These are phyloP conservation scores for Drosophila pseudoananassae DNA, from an alignment of 1,140 invertebrate genomes.

Conservation along the genomic window DNA sequence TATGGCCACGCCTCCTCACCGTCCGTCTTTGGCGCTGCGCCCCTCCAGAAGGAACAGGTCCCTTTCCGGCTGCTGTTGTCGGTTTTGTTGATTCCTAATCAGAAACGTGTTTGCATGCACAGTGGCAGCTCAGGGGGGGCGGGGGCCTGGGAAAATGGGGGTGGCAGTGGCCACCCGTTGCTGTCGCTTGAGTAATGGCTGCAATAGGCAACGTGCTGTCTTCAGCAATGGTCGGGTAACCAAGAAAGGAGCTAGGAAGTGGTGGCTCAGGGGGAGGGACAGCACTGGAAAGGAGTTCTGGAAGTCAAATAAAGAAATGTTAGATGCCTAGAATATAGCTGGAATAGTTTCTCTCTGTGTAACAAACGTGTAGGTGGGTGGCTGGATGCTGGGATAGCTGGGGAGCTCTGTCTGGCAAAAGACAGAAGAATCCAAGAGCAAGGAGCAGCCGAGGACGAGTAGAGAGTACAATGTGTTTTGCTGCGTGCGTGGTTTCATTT, in stretches of 20 bases:
- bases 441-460: constrained; percentile 8
- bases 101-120: constrained; percentile 51
- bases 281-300: constrained; percentile 1
- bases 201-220: constrained; percentile 48
- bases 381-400: background rate
- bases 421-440: constrained; percentile 29
- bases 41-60: constrained; percentile 25
- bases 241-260: constrained; percentile 11
- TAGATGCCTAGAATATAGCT: too few relatives aligned
- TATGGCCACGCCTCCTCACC: constrained; percentile 23
- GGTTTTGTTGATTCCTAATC: constrained; percentile 50
- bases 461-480: constrained; percentile 34
- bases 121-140: background rate
- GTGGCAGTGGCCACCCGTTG: constrained; percentile 17
- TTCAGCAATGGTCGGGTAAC: constrained; percentile 22
- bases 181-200: constrained; percentile 49
- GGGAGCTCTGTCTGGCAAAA: constrained; percentile 8
- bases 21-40: background rate
- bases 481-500: constrained; percentile 50
- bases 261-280: background rate
- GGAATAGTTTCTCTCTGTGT: constrained; percentile 12
- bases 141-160: too few relatives aligned
- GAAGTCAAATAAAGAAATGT: background rate
- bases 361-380: background rate
- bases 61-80: constrained; percentile 42